Conservation (phyloP, 2,888 invertebrate species). For the Coleophora deauratella region DNA sequence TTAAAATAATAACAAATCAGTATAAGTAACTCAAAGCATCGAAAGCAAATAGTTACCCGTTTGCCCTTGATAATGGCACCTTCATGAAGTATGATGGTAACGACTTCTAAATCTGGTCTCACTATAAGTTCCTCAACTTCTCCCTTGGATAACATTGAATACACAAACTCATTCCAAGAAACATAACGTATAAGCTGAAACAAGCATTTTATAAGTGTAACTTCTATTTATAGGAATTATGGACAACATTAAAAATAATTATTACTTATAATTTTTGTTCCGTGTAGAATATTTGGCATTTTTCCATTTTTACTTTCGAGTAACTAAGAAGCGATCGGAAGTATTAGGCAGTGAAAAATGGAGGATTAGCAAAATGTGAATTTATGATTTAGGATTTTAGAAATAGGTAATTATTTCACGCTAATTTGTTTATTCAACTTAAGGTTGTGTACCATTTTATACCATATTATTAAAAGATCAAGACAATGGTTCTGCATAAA, state of each 20-base stretch:
- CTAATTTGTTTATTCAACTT: no score
- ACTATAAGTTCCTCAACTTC: slow-evolving; percentile 93
- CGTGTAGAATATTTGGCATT: not conserved
- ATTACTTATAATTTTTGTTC: not conserved
- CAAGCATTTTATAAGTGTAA: not conserved
- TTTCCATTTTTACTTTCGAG: not conserved
- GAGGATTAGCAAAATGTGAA: no score
- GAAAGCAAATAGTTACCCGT: slow-evolving; percentile 65
- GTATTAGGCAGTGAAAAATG: no score
- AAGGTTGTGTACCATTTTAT: no score
- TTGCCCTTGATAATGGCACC: slow-evolving; percentile 91
- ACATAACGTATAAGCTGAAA: slow-evolving; percentile 81
- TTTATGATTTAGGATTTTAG: no score
- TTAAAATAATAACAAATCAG: not conserved
- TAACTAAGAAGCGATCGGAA: no score
- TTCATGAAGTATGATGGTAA: slow-evolving; percentile 87
- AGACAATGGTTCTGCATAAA: no score
- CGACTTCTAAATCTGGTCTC: slow-evolving; percentile 87
- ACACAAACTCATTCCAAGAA: slow-evolving; percentile 97
- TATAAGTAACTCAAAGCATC: not conserved
- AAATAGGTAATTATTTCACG: no score
- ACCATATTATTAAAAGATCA: no score
- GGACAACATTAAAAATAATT: not conserved
- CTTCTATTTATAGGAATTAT: not conserved
- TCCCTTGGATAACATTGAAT: slow-evolving; percentile 94